Evolutionary conservation across 2,797 vertebrate species (phyloP).

Genomic region (Squalus acanthias): DNA sequence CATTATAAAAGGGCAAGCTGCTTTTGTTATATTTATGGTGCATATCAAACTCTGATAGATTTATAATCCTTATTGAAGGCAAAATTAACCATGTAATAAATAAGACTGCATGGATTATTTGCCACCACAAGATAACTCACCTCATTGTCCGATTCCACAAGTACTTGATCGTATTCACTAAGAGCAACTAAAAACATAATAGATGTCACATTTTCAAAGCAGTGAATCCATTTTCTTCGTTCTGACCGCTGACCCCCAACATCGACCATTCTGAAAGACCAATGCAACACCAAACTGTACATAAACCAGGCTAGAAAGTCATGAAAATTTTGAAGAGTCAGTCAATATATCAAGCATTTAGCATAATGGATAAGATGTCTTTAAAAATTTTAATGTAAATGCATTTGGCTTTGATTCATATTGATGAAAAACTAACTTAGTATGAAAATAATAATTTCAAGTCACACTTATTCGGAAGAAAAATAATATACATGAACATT

Average conservation of each 20-base stretch:
- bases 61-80: background rate
- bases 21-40: no score
- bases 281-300: conserved; percentile 32
- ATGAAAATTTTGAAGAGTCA: background rate
- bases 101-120: background rate
- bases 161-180: conserved; percentile 92
- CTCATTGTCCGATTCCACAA: conserved; percentile 93
- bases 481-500: background rate
- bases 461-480: background rate
- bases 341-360: background rate
- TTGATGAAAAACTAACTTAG: background rate
- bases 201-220: conserved; percentile 94
- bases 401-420: background rate
- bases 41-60: background rate
- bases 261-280: conserved; percentile 82
- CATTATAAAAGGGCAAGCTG: background rate
- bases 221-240: conserved; percentile 97
- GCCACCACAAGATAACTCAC: conserved; percentile 54
- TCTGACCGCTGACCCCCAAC: conserved; percentile 93
- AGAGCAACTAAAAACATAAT: conserved; percentile 96
- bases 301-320: background rate
- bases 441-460: background rate
- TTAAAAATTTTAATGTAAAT: background rate
- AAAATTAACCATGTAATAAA: background rate
- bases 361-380: background rate